Conservation (phyloP, 1,140 invertebrate genomes). For the Leptinotarsa lineolata region DNA sequence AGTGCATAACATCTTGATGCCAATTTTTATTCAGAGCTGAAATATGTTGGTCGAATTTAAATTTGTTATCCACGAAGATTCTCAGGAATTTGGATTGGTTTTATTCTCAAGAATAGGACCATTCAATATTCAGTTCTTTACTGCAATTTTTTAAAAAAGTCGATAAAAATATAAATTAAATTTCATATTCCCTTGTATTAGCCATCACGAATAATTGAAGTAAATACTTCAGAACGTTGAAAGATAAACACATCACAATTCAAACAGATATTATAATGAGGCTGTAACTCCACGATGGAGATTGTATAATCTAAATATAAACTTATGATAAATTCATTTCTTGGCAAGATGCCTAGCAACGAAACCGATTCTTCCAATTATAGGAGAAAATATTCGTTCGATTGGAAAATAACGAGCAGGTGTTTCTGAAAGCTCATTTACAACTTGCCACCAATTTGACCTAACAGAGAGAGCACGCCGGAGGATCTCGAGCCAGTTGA, state of each 20-base stretch:
- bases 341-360: neutral
- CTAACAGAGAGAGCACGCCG: neutral
- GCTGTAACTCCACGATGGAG: neutral
- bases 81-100: too few relatives aligned
- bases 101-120: too few relatives aligned
- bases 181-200: too few relatives aligned
- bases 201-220: neutral
- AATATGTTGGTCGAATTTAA: too few relatives aligned
- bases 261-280: neutral
- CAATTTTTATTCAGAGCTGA: too few relatives aligned
- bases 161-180: too few relatives aligned
- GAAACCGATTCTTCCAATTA: slow-evolving; percentile 1
- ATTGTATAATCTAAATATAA: slow-evolving; percentile 4
- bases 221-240: neutral
- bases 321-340: slow-evolving; percentile 3
- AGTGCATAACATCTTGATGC: too few relatives aligned
- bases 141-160: too few relatives aligned
- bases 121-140: too few relatives aligned
- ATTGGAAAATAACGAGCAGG: slow-evolving; percentile 3
- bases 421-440: neutral
- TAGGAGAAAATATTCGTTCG: neutral
- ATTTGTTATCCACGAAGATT: too few relatives aligned
- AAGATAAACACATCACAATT: neutral
- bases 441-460: slow-evolving; percentile 7
- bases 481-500: neutral